Base-by-base conservation (phyloP, 2,888 invertebrate genomes). In the Cheilosia pagana region DNA sequence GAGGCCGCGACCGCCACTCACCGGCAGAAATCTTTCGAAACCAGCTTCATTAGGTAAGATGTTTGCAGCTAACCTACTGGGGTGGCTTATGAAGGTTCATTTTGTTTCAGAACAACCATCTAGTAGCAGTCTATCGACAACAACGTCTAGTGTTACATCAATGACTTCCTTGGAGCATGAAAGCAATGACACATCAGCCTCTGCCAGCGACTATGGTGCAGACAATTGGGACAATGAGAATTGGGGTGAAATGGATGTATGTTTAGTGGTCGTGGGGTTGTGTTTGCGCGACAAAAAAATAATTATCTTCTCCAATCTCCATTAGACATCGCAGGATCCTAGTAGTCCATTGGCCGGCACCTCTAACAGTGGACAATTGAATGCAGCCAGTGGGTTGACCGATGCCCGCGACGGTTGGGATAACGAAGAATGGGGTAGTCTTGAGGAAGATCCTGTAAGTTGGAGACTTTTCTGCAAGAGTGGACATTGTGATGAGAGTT, bases 171-270 rank as follows among this genome's bases (percentile, higher is more conserved):
- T 97, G 85, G 97, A 97, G 90, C 96, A 96, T 90, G 95, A 95
- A 89, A 94, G 94, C 86, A 95, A 95, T 89, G 94, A 94, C 88
- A 94, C 94, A 62, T 96, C 96, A 89, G 96, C 96, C 88, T 96
- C 96, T 1, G 95, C 95, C 1, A 96, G 96, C 0, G 97, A 97
- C 92, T 96, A 96, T 89, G 97, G 97, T 88, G 96, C 95, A 87
- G 96, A 96, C 87, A 96, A 96, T 90, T 97, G 97, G 97, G 96
- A 97, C 92, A 95, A 96, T 52, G 96, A 96, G 65, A 95, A 95
- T 90, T 97, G 97, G 97, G 97, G 98, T 12, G 97, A 97, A 90
- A 96, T 98, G 93, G 97, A 97, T 92, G 96, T 96, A 87, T 93
- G 94, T 89, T 91, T 50, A 19, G 6, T 55, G 55, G 52, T 48